phyloP scores from a whole-genome alignment of 1,140 invertebrate species.

The Hyphantria cunea region DNA sequence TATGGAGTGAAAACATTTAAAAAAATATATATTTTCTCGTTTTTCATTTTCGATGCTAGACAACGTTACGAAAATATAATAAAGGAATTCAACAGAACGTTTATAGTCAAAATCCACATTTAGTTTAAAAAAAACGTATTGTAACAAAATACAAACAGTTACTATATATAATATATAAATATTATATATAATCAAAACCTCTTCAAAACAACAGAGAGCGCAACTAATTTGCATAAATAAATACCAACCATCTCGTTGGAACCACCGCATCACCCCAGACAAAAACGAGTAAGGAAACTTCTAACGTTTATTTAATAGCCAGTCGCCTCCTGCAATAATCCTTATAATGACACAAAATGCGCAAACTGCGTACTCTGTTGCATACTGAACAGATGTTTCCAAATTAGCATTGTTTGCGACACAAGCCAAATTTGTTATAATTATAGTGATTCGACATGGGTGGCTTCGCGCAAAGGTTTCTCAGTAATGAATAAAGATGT shows the following conservation, averaged over 20 bases:
- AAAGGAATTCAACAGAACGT: no score
- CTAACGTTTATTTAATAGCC: constrained; percentile 67
- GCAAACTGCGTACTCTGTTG: constrained; percentile 33
- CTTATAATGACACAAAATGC: constrained; percentile 49
- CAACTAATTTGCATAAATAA: constrained; percentile 21
- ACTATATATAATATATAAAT: no score
- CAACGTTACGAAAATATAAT: no score
- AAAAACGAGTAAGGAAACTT: constrained; percentile 51
- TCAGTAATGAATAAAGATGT: constrained; percentile 21
- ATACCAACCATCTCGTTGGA: constrained; percentile 9
- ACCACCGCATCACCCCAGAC: constrained; percentile 32
- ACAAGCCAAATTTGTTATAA: constrained; percentile 40
- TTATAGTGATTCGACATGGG: constrained; percentile 36
- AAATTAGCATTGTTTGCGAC: constrained; percentile 46
- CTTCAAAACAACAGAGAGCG: constrained; percentile 7
- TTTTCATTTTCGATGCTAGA: no score
- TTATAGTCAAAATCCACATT: no score
- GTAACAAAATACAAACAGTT: neutral
- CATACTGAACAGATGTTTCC: constrained; percentile 51
- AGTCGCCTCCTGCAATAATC: constrained; percentile 60
- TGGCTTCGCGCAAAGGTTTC: constrained; percentile 2
- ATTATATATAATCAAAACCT: constrained; percentile 22
- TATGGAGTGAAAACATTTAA: no score
- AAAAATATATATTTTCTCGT: no score
- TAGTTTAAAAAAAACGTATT: no score